Conservation (phyloP, 2,888 invertebrate species). For the Seira ritae region DNA sequence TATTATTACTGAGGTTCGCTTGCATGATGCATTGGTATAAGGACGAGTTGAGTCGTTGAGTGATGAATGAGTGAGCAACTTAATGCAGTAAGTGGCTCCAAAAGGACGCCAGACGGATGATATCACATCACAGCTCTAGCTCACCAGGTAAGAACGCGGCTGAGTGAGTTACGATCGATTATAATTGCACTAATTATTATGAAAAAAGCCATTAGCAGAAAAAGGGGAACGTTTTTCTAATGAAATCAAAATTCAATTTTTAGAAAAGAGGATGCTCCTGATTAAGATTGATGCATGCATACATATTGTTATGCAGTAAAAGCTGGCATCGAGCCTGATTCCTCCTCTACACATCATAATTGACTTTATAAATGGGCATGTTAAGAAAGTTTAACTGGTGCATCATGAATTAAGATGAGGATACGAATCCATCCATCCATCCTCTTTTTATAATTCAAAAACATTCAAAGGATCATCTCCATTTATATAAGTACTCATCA, state of each 20-base stretch:
- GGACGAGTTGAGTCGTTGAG: no score
- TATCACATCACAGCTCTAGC: background rate
- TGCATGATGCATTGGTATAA: no score
- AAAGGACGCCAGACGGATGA: no score
- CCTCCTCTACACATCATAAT: background rate
- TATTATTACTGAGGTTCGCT: no score
- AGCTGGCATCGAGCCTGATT: background rate
- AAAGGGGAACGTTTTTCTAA: background rate
- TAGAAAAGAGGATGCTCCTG: background rate
- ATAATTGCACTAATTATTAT: background rate
- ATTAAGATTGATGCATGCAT: background rate
- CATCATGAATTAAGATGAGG: background rate
- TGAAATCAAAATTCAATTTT: background rate
- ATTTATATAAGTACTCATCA: background rate
- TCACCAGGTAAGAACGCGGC: background rate
- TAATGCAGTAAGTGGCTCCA: background rate
- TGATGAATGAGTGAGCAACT: background rate
- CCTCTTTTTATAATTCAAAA: no score
- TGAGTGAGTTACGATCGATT: background rate
- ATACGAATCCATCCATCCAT: no score
- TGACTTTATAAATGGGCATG: background rate
- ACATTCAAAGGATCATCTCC: background rate
- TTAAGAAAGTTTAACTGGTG: background rate
- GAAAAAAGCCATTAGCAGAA: background rate
- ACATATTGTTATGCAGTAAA: no score